Base-by-base conservation (phyloP, 2,113 vertebrate genomes). In the Gorsachius goisagi region DNA sequence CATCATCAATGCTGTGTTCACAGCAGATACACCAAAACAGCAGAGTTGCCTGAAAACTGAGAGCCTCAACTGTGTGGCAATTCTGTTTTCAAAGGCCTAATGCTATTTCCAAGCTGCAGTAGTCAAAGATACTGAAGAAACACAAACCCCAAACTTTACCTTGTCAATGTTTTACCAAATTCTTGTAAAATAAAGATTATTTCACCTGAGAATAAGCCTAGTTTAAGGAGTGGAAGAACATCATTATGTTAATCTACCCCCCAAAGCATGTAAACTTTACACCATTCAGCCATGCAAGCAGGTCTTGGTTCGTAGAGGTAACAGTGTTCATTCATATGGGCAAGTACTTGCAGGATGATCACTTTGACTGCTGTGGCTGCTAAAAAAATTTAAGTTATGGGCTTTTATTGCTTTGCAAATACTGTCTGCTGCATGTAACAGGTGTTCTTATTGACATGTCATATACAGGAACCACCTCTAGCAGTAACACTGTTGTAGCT, bases 401-500 rank as follows among this genome's bases (percentile, higher is more conserved):
- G 33, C 30, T 75, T 92, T 68, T 77, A 37, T 37, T 95, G 63
- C n/a, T 85, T 90, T 89, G 24, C 22, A 71, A 41, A 47, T 75
- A 41, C 9, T 52, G 9, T 73, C 35, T 93, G 44, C 52, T 71
- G 53, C 28, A 8, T 58, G 12, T 96, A 73, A 81, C 62, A 9
- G 35, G 11, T 45, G 9, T 84, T 83, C 72, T 92, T 94, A 55
- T 53, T 97, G 44, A 30, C 20, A 44, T 96, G 75, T 85, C 56
- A 8, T 49, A 12, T 37, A 45, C 89, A 99, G 99, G 99, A 82
- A 99, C 99, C 77, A 99, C 99, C 3, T 99, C 99, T 39, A 99
- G 99, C 98, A 99, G 99, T 86, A 99, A 99, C 82, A 99, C 99
- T 0, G 98, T 99, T 56, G 99, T 99, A 32, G 98, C 99, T 1